These are phyloP conservation scores for Toxotes chatareus DNA, from an alignment of 2,113 vertebrate genomes.

Conservation along the genomic window DNA sequence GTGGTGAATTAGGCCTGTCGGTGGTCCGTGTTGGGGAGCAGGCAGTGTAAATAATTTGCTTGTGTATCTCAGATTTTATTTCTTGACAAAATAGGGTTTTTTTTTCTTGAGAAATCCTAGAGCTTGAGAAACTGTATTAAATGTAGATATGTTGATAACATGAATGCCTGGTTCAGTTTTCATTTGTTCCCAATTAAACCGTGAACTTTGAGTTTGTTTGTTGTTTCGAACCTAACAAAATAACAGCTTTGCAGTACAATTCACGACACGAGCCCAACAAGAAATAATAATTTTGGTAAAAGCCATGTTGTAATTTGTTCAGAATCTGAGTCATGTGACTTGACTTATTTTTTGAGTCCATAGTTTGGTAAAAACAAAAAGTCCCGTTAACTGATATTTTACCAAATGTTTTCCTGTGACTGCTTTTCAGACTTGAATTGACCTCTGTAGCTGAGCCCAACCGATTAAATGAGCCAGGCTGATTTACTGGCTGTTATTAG, in stretches of 20 bases:
- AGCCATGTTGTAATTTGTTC: background rate
- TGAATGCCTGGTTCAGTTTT: conserved; percentile 61
- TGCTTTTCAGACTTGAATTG: too few relatives aligned
- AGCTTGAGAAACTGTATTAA: conserved; percentile 81
- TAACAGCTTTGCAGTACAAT: background rate
- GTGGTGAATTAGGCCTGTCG: conserved; percentile 53
- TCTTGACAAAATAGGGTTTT: conserved; percentile 60
- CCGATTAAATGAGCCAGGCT: too few relatives aligned
- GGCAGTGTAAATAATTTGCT: conserved; percentile 76
- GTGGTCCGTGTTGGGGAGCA: conserved; percentile 44
- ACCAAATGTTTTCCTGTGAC: too few relatives aligned
- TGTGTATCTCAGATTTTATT: conserved; percentile 73
- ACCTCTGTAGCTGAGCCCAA: too few relatives aligned
- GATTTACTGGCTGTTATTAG: too few relatives aligned
- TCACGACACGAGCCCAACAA: background rate
- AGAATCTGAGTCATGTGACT: too few relatives aligned
- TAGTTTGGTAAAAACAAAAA: too few relatives aligned
- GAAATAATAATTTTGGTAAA: background rate
- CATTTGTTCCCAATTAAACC: conserved; percentile 64
- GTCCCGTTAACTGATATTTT: background rate
- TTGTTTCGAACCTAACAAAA: conserved; percentile 40
- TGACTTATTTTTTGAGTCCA: too few relatives aligned
- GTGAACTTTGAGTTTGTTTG: conserved; percentile 53
- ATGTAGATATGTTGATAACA: conserved; percentile 85
- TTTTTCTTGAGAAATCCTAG: conserved; percentile 67